Percentiles rank a stretch among this genome's conserved stretches.
These are phyloP conservation scores for Zapornia atra DNA, from an alignment of 2,113 vertebrate genomes.

Conservation along the genomic window DNA sequence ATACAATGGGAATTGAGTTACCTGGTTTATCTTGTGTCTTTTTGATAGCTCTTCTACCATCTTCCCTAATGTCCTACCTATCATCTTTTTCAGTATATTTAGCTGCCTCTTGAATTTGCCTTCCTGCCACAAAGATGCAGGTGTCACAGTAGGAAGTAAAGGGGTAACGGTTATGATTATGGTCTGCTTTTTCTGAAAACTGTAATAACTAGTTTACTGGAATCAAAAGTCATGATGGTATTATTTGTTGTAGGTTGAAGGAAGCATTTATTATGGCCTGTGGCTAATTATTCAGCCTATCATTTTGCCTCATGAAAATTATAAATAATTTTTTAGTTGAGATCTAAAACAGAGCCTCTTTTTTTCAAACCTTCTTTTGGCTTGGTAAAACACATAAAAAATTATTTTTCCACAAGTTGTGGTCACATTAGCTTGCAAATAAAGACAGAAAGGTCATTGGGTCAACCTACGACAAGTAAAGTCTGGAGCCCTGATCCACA, in stretches of 20 bases:
- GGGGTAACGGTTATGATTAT: not conserved
- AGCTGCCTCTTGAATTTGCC: not conserved
- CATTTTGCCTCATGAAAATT: not conserved
- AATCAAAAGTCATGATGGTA: not conserved
- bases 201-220: not conserved
- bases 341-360: not conserved
- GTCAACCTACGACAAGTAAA: not conserved
- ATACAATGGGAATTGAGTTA: not conserved
- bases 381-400: not conserved
- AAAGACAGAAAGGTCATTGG: not conserved
- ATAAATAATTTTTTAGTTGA: not conserved
- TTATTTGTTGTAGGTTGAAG: not conserved
- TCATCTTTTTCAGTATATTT: not conserved
- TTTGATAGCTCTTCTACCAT: not conserved
- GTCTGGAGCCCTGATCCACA: not conserved
- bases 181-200: not conserved
- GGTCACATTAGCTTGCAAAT: not conserved
- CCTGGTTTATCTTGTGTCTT: not conserved
- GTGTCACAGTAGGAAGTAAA: not conserved
- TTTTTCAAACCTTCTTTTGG: not conserved
- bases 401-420: not conserved
- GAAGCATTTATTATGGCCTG: not conserved
- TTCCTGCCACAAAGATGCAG: not conserved
- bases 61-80: not conserved
- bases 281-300: not conserved